Evolutionary conservation across 2,797 vertebrate species (phyloP).

Genomic region (Cirrhinus mrigala): DNA sequence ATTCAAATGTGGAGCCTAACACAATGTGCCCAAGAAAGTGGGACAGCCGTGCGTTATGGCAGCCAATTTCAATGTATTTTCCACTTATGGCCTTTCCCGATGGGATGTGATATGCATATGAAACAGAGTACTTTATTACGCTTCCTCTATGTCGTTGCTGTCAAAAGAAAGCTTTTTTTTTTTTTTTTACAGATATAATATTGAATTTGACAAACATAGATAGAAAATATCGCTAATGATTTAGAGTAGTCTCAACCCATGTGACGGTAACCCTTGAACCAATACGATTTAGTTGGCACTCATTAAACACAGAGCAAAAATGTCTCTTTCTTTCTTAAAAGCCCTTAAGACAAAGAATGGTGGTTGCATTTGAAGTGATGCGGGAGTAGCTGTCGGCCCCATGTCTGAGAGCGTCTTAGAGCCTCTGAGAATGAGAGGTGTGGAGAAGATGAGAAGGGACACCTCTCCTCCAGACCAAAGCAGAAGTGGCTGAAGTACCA

Average conservation of each 20-base stretch:
- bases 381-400: not conserved
- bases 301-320: constrained; percentile 15
- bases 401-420: constrained; percentile 17
- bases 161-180: not conserved
- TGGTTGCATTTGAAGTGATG: constrained; percentile 21
- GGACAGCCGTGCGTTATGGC: constrained; percentile 44
- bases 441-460: constrained; percentile 28
- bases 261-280: constrained; percentile 10
- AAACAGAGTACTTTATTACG: constrained; percentile 3
- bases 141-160: not conserved
- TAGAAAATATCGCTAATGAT: not conserved
- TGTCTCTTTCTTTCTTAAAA: constrained; percentile 27
- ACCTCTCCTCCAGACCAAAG: constrained; percentile 24
- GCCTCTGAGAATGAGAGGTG: constrained; percentile 11
- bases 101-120: constrained; percentile 13
- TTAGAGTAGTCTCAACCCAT: not conserved
- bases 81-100: constrained; percentile 12
- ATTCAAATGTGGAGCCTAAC: constrained; percentile 54
- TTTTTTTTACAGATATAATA: not conserved
- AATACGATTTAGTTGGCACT: not conserved
- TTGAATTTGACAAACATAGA: not conserved
- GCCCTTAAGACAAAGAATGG: constrained; percentile 20
- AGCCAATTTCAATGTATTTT: constrained; percentile 42
- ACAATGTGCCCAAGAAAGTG: constrained; percentile 46
- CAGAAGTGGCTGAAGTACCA: constrained; percentile 24